Conservation (phyloP, 2,888 invertebrate genomes). For the Stratiomys singularior region DNA sequence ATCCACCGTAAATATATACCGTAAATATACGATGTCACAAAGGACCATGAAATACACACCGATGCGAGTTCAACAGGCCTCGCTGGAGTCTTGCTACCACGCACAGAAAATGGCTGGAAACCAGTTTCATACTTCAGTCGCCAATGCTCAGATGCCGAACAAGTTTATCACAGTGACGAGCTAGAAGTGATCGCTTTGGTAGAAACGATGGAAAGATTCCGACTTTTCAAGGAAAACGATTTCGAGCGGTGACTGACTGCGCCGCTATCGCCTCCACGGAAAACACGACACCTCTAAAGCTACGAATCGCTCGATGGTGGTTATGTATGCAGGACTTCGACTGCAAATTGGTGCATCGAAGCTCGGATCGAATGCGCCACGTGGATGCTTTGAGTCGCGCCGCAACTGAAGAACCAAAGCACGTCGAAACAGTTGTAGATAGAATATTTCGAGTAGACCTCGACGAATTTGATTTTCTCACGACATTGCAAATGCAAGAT, state of each 20-base stretch:
- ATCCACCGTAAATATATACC: slow-evolving; percentile 55
- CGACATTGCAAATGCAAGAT: background rate
- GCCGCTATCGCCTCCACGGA: slow-evolving; percentile 57
- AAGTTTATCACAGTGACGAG: slow-evolving; percentile 60
- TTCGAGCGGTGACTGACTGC: slow-evolving; percentile 59
- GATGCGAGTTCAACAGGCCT: slow-evolving; percentile 58
- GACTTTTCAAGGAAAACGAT: slow-evolving; percentile 57
- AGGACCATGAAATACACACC: slow-evolving; percentile 58
- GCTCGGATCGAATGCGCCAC: slow-evolving; percentile 59
- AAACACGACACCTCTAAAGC: slow-evolving; percentile 55
- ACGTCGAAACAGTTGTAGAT: slow-evolving; percentile 32
- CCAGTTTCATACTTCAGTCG: slow-evolving; percentile 59
- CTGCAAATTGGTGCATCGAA: too few species aligned
- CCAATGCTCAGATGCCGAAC: slow-evolving; percentile 57
- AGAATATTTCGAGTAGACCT: background rate
- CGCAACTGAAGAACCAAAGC: slow-evolving; percentile 49
- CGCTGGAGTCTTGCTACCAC: slow-evolving; percentile 59
- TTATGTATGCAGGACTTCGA: slow-evolving; percentile 24
- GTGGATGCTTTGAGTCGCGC: slow-evolving; percentile 59
- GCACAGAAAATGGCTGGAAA: slow-evolving; percentile 38
- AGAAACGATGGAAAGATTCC: slow-evolving; percentile 57
- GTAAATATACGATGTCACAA: slow-evolving; percentile 53
- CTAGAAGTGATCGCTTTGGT: slow-evolving; percentile 61
- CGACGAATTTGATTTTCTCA: background rate
- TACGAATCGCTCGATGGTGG: slow-evolving; percentile 57